phyloP scores from a whole-genome alignment of 1,140 invertebrate genomes.

The Formica exsecta region DNA sequence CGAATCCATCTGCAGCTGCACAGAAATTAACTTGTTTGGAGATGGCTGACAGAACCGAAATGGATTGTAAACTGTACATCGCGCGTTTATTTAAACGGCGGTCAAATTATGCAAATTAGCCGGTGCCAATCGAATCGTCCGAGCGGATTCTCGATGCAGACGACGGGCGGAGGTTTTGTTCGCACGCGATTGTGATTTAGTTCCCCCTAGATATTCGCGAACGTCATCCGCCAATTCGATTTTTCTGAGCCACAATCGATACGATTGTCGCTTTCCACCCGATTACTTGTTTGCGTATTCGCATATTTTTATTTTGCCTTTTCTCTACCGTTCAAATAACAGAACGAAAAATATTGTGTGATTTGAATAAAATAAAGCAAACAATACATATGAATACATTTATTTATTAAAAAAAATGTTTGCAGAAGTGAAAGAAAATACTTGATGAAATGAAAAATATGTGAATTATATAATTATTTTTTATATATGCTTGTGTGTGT shows the following conservation, averaged over 20 bases:
- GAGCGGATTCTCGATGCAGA: background rate
- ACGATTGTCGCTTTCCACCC: background rate
- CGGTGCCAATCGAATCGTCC: background rate
- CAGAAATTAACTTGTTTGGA: conserved; percentile 22
- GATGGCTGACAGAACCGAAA: background rate
- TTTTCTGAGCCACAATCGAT: background rate
- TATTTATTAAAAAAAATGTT: background rate
- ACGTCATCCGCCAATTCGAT: conserved; percentile 23
- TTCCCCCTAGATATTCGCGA: conserved; percentile 10
- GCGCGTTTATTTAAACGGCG: conserved; percentile 41
- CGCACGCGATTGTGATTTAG: background rate
- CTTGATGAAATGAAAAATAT: background rate
- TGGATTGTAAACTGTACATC: conserved; percentile 33
- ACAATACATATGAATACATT: background rate
- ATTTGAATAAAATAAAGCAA: background rate
- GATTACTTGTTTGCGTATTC: conserved; percentile 17
- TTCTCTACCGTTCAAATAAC: background rate
- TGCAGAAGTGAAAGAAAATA: background rate
- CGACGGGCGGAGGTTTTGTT: background rate
- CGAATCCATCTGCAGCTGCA: background rate
- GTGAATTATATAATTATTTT: background rate
- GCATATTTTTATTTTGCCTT: background rate
- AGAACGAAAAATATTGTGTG: background rate
- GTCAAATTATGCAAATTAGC: conserved; percentile 46
- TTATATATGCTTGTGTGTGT: background rate